Evolutionary conservation across 37 sponge, comb jelly and placozoan species (phyloP).

Genomic region (Axinella damicornis): DNA sequence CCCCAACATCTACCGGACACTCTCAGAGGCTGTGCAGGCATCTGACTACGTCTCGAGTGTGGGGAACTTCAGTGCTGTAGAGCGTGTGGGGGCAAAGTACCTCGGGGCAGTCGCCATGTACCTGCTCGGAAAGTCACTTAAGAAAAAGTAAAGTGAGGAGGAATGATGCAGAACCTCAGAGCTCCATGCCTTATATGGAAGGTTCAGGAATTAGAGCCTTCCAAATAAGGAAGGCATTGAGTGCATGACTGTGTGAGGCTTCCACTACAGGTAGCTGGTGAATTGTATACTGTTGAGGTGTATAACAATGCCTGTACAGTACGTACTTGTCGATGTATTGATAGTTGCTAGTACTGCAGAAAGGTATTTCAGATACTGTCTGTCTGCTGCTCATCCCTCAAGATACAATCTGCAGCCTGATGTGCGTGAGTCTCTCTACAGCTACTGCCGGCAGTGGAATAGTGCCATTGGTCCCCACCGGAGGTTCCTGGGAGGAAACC

Average conservation of each 20-base stretch:
- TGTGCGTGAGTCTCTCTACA: slow-evolving; percentile 80
- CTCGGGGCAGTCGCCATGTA: slow-evolving; percentile 91
- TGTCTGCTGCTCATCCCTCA: too few relatives aligned
- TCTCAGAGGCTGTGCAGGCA: slow-evolving; percentile 68
- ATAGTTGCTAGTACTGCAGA: too few relatives aligned
- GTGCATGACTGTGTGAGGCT: too few relatives aligned
- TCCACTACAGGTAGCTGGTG: too few relatives aligned
- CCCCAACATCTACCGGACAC: slow-evolving; percentile 93
- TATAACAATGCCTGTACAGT: too few relatives aligned
- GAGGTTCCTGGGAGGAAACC: slow-evolving; percentile 85
- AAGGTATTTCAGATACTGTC: too few relatives aligned
- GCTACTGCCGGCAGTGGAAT: slow-evolving; percentile 73
- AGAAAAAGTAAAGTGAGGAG: slow-evolving; percentile 68
- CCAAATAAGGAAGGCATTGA: too few relatives aligned
- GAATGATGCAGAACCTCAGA: too few relatives aligned
- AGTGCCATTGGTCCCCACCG: slow-evolving; percentile 71
- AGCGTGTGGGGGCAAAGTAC: slow-evolving; percentile 78
- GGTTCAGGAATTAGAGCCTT: too few relatives aligned
- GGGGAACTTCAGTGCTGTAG: slow-evolving; percentile 79
- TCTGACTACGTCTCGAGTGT: slow-evolving; percentile 76
- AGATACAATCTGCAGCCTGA: slow-evolving; percentile 80
- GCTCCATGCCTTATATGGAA: too few relatives aligned
- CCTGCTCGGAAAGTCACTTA: slow-evolving; percentile 71
- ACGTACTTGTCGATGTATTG: too few relatives aligned
- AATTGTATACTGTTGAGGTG: too few relatives aligned